Base-by-base conservation (phyloP, 2,113 vertebrate species). In the Ahaetulla prasina region DNA sequence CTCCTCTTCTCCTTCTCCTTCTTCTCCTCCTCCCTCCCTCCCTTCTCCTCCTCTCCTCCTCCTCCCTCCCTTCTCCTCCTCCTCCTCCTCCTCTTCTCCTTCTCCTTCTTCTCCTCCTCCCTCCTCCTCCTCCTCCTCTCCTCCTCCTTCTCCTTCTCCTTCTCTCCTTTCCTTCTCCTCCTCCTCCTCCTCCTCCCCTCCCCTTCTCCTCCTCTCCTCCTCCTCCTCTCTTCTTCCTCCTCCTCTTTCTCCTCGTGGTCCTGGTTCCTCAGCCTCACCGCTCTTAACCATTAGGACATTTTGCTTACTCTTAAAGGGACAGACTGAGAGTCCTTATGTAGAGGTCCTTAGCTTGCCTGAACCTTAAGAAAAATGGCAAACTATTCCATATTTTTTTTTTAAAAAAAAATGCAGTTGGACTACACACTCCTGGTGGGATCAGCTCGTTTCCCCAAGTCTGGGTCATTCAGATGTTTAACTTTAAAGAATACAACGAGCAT, bases 401-500 rank as follows among this genome's bases (percentile, higher is more conserved):
- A n/a, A n/a, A n/a, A n/a, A n/a, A n/a, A n/a, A 20, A n/a, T 30
- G 20, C 11, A 88, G 12, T 30, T 89, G 54, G 39, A 20, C 53
- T n/a, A 54, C 43, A 1, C 45, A 23, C 20, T 35, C 50, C 12
- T 60, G 57, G 25, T 52, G n/a, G 11, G 2, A 0, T 52, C 52
- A 30, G 27, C 27, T 49, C 47, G 2, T 54, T 27, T 91, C 18
- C 16, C 25, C 9, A 39, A 63, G 18, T 0, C 8, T 16, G 7
- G 27, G 35, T 54, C 47, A n/a, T 14, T 39, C 22, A 9, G 25
- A 87, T 18, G 30, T 87, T 63, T 22, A 49, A 49, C 91, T 96
- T 96, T 96, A 94, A 95, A 95, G 95, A 94, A 94, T 94, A 93
- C 93, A 68, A 93, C 91, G 53, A 45, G 52, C 90, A 91, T 94